phyloP scores from a whole-genome alignment of 2,113 vertebrate genomes.

The Apteryx owenii region DNA sequence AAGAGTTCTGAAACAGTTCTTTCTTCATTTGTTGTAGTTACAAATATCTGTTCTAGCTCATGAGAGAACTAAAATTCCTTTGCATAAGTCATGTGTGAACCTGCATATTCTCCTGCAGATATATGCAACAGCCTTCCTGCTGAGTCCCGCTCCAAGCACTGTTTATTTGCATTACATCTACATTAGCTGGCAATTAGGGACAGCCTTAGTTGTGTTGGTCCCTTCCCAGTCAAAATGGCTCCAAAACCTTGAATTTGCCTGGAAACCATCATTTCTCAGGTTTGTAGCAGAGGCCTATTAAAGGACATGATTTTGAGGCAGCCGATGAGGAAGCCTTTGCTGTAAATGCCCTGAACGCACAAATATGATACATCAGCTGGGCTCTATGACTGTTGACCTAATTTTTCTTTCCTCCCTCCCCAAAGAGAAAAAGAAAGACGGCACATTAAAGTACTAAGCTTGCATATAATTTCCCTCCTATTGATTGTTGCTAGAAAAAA shows the following conservation, averaged over 20 bases:
- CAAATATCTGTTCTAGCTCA: neutral
- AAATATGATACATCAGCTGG: neutral
- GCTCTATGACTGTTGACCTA: neutral
- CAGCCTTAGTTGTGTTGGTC: neutral
- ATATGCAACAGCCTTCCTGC: constrained; percentile 20
- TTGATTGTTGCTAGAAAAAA: neutral
- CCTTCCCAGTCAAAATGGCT: neutral
- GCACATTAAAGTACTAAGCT: neutral
- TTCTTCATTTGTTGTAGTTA: constrained; percentile 42
- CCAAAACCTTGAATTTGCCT: neutral
- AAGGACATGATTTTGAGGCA: neutral
- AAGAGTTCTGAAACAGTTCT: neutral
- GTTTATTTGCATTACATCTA: neutral
- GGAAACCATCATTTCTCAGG: neutral
- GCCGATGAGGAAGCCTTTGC: neutral
- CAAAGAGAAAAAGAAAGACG: neutral
- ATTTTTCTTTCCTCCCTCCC: neutral
- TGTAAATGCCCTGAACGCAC: neutral
- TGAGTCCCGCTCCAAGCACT: neutral
- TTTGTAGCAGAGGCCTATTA: neutral
- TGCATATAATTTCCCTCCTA: neutral
- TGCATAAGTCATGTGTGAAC: constrained; percentile 77
- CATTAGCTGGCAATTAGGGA: neutral
- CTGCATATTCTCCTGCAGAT: constrained; percentile 76
- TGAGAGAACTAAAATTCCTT: neutral